Percentiles rank a stretch among this genome's conserved stretches.
phyloP scores from a whole-genome alignment of 2,888 invertebrate species.

The Phengaris arion region DNA sequence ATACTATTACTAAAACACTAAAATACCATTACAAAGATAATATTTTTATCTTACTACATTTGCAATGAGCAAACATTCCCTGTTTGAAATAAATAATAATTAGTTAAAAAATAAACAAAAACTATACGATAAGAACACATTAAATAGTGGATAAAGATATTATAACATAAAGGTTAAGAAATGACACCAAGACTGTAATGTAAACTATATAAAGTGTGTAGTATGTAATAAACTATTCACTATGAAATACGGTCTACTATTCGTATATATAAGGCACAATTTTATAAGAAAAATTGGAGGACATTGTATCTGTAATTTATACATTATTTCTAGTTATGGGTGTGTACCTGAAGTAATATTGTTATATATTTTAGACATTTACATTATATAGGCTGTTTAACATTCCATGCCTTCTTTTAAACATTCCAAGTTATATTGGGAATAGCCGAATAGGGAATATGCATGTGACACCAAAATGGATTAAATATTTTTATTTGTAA shows the following conservation, averaged over 20 bases:
- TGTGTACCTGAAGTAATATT: conserved; percentile 20
- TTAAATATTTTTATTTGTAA: too few relatives aligned
- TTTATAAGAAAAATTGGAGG: not conserved
- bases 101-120: not conserved
- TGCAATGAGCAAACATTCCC: not conserved
- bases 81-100: not conserved
- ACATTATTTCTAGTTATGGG: conserved; percentile 4
- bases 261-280: not conserved
- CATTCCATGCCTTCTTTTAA: conserved; percentile 9
- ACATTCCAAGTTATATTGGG: not conserved
- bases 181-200: not conserved
- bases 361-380: conserved; percentile 3
- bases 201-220: too few relatives aligned
- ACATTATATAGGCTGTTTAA: not conserved
- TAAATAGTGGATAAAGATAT: not conserved
- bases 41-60: not conserved
- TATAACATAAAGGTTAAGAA: not conserved
- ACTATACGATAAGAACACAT: not conserved
- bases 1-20: too few relatives aligned
- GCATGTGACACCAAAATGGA: too few relatives aligned
- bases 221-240: not conserved
- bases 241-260: not conserved
- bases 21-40: not conserved
- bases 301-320: not conserved
- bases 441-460: not conserved